phyloP scores from a whole-genome alignment of 2,797 vertebrate species.

The Sebastes miniatus region DNA sequence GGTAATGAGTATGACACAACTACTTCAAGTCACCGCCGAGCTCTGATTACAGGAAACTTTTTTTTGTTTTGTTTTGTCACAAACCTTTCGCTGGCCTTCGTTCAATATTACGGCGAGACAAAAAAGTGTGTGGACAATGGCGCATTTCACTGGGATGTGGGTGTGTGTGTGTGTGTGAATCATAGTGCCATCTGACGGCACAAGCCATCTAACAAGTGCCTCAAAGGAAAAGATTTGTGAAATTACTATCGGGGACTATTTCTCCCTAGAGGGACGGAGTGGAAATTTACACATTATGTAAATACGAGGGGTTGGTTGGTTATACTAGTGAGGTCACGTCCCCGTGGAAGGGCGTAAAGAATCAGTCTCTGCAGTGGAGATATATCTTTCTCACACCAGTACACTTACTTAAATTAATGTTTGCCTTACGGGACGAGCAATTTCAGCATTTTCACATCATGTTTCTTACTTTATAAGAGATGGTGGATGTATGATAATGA shows the following conservation, averaged over 20 bases:
- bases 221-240: constrained; percentile 41
- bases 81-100: constrained; percentile 49
- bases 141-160: constrained; percentile 48
- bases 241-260: constrained; percentile 1
- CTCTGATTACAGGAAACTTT: constrained; percentile 41
- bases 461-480: not conserved
- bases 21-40: constrained; percentile 34
- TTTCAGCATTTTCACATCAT: not conserved
- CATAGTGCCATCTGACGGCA: constrained; percentile 68
- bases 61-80: constrained; percentile 33
- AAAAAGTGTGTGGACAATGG: constrained; percentile 59
- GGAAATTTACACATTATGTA: constrained; percentile 19
- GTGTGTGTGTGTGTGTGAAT: constrained; percentile 60
- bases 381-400: not conserved
- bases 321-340: not conserved
- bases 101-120: constrained; percentile 48
- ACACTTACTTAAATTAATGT: not conserved
- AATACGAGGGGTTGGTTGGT: constrained; percentile 1
- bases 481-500: not conserved
- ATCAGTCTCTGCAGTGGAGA: not conserved
- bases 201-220: constrained; percentile 21
- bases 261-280: not conserved
- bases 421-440: not conserved
- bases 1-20: constrained; percentile 42
- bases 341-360: not conserved